Conservation (phyloP, 2,888 invertebrate genomes). For the Scaptomyza caliginosa region DNA sequence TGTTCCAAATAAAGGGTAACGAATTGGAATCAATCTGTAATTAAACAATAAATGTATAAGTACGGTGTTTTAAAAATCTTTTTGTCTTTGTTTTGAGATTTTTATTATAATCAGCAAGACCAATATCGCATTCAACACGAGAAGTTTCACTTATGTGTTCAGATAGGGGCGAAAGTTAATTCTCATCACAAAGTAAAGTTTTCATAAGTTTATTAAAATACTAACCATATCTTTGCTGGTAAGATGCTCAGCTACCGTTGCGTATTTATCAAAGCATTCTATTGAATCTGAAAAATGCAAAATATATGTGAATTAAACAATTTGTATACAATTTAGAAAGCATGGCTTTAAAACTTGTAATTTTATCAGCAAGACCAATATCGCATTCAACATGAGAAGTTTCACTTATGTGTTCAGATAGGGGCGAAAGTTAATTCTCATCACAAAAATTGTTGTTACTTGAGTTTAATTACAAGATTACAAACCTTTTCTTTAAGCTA, state of each 20-base stretch:
- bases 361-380: conserved; percentile 76
- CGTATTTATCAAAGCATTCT: not conserved
- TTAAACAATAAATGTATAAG: not conserved
- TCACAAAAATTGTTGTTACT: conserved; percentile 7
- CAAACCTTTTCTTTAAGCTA: not conserved
- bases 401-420: conserved; percentile 70
- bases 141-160: conserved; percentile 68
- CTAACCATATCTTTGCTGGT: not conserved
- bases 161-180: conserved; percentile 77
- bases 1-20: not conserved
- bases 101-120: conserved; percentile 65
- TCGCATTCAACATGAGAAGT: conserved; percentile 76
- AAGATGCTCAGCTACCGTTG: not conserved
- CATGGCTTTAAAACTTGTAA: not conserved
- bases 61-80: not conserved
- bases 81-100: not conserved
- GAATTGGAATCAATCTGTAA: not conserved
- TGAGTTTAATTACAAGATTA: not conserved
- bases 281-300: not conserved
- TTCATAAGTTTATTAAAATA: not conserved
- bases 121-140: conserved; percentile 75
- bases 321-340: not conserved
- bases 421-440: conserved; percentile 56
- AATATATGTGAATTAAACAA: not conserved
- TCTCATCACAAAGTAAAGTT: conserved; percentile 41